Conservation (phyloP, 92 coral and sea anemone species). For the Meandrina meandrites region DNA sequence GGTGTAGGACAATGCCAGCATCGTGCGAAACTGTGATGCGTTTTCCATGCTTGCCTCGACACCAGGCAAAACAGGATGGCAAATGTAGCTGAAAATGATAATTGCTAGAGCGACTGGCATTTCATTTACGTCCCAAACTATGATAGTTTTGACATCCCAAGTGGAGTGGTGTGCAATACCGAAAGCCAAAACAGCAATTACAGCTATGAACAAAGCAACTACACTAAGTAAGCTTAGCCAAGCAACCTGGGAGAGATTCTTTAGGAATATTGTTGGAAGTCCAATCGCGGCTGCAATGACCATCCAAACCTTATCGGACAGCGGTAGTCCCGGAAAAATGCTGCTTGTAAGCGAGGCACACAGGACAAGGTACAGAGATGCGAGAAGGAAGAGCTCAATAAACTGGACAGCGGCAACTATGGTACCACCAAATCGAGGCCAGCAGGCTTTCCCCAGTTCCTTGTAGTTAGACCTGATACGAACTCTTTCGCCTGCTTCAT, state of each 20-base stretch:
- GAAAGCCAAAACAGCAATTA: slow-evolving; percentile 44
- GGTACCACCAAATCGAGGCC: slow-evolving; percentile 63
- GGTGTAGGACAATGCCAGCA: slow-evolving; percentile 43
- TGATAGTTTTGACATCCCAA: slow-evolving; percentile 34
- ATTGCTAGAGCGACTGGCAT: slow-evolving; percentile 52
- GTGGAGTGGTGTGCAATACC: slow-evolving; percentile 23
- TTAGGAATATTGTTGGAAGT: slow-evolving; percentile 58
- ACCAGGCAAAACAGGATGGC: slow-evolving; percentile 58
- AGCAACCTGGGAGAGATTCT: slow-evolving; percentile 55
- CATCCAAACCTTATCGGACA: slow-evolving; percentile 60
- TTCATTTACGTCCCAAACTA: slow-evolving; percentile 33
- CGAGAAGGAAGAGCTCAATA: slow-evolving; percentile 46
- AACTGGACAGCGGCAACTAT: slow-evolving; percentile 54
- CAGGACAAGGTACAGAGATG: slow-evolving; percentile 63
- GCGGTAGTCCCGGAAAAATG: slow-evolving; percentile 23
- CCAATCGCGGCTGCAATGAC: slow-evolving; percentile 56
- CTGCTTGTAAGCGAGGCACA: slow-evolving; percentile 50
- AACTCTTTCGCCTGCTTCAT: slow-evolving; percentile 41
- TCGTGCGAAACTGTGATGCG: slow-evolving; percentile 25
- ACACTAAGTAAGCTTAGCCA: slow-evolving; percentile 67
- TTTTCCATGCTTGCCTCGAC: slow-evolving; percentile 55
- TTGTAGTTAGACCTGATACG: slow-evolving; percentile 58
- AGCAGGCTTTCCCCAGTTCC: slow-evolving; percentile 58
- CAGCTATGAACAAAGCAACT: slow-evolving; percentile 44
- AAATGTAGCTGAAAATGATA: slow-evolving; percentile 50